Evolutionary conservation across 1,140 invertebrate genomes (phyloP), one percentile per base, ranked within the genome.

Genomic region (Latrodectus geometricus): DNA sequence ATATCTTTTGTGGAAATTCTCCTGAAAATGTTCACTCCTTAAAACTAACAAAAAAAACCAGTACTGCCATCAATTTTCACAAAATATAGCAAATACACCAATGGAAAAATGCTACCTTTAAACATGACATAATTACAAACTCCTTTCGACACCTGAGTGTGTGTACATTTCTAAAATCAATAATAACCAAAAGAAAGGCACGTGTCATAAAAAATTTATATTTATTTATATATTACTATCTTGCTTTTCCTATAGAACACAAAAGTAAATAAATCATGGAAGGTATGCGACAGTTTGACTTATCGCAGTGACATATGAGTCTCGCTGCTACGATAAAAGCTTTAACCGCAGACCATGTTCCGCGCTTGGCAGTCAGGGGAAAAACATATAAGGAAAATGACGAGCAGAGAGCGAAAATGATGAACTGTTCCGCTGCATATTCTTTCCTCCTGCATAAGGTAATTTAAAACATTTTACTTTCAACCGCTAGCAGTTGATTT

Each of bases 381-480:
- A 70, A 77, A 86, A 86, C n/a, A 74, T 49, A 49, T 50, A 52
- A 54, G 23, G 54, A 56, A 21, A 76, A 76, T 86, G 74, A 77
- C 83, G 83, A 78, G 70, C 74, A n/a, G 68, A 50, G 61, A 52
- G 74, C 12, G 74, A 78, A 77, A 72, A 86, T 86, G 83, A 86
- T 86, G 83, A 78, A 86, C 83, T 78, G 72, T 75, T 83, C 61
- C 66, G 69, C 50, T 23, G 82, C 82, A 84, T 84, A 76, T 84
- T 69, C 68, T 14, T 50, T 56, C 68, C 50, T 15, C 20, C 75
- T 86, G 83, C 83, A 86, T 77, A 86, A 61, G 83, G 83, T 86
- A 86, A 86, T 86, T 86, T 86, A 86, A 86, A 86, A 86, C 83
- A 78, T 86, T 86, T 86, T 86, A 86, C 83, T 86, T 86, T 78